phyloP scores from a whole-genome alignment of 2,888 invertebrate species.

The Kuschelorhynchus macadamiae region DNA sequence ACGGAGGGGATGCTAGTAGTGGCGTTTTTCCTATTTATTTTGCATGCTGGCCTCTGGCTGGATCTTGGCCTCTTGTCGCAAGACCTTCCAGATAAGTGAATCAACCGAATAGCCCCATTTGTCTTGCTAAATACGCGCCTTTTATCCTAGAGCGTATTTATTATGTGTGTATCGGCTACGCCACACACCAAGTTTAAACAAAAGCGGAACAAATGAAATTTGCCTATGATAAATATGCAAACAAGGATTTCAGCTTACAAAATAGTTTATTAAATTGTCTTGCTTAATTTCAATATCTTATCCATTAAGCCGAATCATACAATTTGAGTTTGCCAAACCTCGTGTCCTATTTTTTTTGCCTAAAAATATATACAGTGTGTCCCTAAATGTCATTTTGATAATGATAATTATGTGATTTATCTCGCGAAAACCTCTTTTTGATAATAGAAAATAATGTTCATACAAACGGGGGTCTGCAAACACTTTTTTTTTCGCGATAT shows the following conservation, averaged over 20 bases:
- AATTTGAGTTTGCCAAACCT: too few relatives aligned
- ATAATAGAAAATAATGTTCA: too few relatives aligned
- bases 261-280: too few relatives aligned
- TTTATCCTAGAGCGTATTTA: conserved; percentile 56
- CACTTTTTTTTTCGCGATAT: too few relatives aligned
- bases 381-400: too few relatives aligned
- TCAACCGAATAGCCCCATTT: conserved; percentile 77
- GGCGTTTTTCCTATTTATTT: conserved; percentile 40
- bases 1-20: conserved; percentile 33
- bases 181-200: conserved; percentile 13
- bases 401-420: too few relatives aligned
- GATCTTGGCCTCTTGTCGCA: conserved; percentile 19
- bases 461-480: too few relatives aligned
- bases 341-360: too few relatives aligned
- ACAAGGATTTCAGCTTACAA: background rate
- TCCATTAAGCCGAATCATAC: too few relatives aligned
- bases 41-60: conserved; percentile 42
- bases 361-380: too few relatives aligned
- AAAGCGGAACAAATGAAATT: conserved; percentile 9
- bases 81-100: conserved; percentile 74
- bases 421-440: too few relatives aligned
- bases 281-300: too few relatives aligned
- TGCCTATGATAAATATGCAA: conserved; percentile 10
- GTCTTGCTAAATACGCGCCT: conserved; percentile 73
- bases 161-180: conserved; percentile 18